A percentile compares a stretch with the other conserved stretches of the same genome.
Evolutionary conservation across 2,797 vertebrate species (phyloP).

Genomic region (Odontamblyopus rebecca): DNA sequence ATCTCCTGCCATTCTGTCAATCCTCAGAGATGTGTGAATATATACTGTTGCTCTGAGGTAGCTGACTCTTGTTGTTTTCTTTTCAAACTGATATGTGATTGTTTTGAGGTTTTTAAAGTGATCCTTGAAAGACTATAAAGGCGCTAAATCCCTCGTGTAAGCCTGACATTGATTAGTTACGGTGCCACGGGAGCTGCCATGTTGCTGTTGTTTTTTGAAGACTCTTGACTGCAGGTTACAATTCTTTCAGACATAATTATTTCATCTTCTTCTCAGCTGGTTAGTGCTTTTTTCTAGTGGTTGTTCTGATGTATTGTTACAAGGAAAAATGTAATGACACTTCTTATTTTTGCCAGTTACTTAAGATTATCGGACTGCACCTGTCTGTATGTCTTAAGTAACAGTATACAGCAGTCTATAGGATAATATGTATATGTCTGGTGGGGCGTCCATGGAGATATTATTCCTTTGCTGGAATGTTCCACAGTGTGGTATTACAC

Average conservation of each 20-base stretch:
- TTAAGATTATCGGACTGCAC: background rate
- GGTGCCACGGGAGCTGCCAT: slow-evolving; percentile 16
- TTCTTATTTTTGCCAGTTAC: background rate
- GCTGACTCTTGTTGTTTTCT: slow-evolving; percentile 18
- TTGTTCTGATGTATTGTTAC: background rate
- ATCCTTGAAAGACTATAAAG: slow-evolving; percentile 44
- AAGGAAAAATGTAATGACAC: background rate
- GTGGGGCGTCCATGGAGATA: background rate
- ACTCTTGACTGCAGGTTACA: background rate
- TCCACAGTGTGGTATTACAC: too few relatives aligned
- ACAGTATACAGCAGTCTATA: background rate
- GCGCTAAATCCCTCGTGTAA: slow-evolving; percentile 36
- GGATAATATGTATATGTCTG: background rate
- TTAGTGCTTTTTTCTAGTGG: background rate
- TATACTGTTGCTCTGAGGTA: slow-evolving; percentile 29
- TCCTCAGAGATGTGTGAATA: slow-evolving; percentile 34
- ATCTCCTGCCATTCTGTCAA: slow-evolving; percentile 42
- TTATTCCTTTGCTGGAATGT: background rate
- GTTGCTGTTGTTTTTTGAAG: background rate
- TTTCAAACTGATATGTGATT: slow-evolving; percentile 26
- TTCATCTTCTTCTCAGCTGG: background rate
- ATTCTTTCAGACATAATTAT: background rate
- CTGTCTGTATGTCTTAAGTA: too few relatives aligned
- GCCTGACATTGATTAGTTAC: slow-evolving; percentile 30
- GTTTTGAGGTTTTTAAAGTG: slow-evolving; percentile 42